These are phyloP conservation scores for Pogona vitticeps DNA, from an alignment of 2,113 vertebrate species.

Conservation along the genomic window DNA sequence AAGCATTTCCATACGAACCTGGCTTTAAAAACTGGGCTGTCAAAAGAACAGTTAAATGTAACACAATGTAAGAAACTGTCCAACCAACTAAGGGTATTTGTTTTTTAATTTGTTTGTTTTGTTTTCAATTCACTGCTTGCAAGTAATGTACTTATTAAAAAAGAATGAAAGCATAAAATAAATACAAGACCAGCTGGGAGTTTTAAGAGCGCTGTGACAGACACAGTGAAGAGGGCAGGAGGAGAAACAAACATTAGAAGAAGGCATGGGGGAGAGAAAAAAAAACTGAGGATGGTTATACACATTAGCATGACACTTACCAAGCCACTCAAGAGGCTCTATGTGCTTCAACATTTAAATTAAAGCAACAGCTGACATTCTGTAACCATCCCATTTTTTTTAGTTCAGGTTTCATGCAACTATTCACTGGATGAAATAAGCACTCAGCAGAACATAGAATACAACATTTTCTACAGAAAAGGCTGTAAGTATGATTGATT, in stretches of 20 bases:
- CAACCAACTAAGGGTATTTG: conserved; percentile 87
- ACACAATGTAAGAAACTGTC: conserved; percentile 99
- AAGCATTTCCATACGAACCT: conserved; percentile 99
- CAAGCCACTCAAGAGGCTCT: conserved; percentile 83
- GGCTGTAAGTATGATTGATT: neutral
- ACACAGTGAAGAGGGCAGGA: conserved; percentile 81
- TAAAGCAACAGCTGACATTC: neutral
- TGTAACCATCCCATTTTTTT: neutral
- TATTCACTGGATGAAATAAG: neutral
- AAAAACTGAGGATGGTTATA: conserved; percentile 74
- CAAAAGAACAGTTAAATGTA: conserved; percentile 99
- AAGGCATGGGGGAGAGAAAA: conserved; percentile 54
- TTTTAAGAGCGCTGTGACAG: conserved; percentile 84
- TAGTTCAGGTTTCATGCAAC: neutral
- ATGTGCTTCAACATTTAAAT: neutral
- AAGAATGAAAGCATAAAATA: conserved; percentile 86
- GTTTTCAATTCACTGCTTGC: conserved; percentile 87
- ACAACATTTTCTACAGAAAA: neutral
- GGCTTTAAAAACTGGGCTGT: conserved; percentile 99
- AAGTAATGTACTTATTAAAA: conserved; percentile 86
- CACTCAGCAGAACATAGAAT: neutral
- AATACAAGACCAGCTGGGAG: conserved; percentile 83
- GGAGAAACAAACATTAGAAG: conserved; percentile 78
- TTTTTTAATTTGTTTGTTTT: conserved; percentile 73
- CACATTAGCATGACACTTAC: conserved; percentile 83